Percentiles rank a stretch among this genome's conserved stretches.
Evolutionary conservation across 2,113 vertebrate genomes (phyloP).

Genomic region (Upupa epops): DNA sequence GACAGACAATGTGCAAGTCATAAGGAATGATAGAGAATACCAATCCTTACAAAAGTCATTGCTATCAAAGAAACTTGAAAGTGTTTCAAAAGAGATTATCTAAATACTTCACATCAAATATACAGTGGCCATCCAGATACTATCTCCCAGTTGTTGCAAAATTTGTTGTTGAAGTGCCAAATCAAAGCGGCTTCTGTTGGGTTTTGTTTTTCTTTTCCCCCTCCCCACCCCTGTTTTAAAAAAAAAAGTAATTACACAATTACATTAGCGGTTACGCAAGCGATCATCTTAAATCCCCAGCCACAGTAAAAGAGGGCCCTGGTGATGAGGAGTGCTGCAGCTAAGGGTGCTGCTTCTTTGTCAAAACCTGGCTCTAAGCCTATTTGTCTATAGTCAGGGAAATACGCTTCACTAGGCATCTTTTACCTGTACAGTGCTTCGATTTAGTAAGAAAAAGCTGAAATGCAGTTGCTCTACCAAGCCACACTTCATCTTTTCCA

Average conservation of each 20-base stretch:
- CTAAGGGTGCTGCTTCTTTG: constrained; percentile 32
- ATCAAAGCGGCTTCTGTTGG: constrained; percentile 60
- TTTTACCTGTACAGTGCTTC: constrained; percentile 66
- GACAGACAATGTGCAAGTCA: constrained; percentile 76
- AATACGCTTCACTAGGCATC: constrained; percentile 62
- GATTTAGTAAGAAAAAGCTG: constrained; percentile 63
- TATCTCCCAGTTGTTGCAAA: constrained; percentile 58
- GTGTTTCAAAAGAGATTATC: constrained; percentile 72
- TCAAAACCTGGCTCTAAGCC: constrained; percentile 61
- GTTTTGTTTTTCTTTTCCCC: neutral
- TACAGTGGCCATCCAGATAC: constrained; percentile 71
- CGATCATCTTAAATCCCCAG: constrained; percentile 69
- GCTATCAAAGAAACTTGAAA: constrained; percentile 74
- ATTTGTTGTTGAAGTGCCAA: constrained; percentile 71
- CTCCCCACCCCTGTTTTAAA: neutral
- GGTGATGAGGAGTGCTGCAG: constrained; percentile 55
- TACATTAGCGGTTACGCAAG: constrained; percentile 71
- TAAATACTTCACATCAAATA: constrained; percentile 81
- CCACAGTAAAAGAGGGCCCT: constrained; percentile 64
- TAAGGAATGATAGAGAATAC: constrained; percentile 78
- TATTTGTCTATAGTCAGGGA: constrained; percentile 48
- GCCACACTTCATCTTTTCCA: constrained; percentile 75
- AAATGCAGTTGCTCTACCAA: constrained; percentile 74
- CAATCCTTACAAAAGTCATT: constrained; percentile 80
- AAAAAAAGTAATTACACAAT: constrained; percentile 29